Conservation (phyloP, 1,140 invertebrate species). For the Trichogramma pretiosum region DNA sequence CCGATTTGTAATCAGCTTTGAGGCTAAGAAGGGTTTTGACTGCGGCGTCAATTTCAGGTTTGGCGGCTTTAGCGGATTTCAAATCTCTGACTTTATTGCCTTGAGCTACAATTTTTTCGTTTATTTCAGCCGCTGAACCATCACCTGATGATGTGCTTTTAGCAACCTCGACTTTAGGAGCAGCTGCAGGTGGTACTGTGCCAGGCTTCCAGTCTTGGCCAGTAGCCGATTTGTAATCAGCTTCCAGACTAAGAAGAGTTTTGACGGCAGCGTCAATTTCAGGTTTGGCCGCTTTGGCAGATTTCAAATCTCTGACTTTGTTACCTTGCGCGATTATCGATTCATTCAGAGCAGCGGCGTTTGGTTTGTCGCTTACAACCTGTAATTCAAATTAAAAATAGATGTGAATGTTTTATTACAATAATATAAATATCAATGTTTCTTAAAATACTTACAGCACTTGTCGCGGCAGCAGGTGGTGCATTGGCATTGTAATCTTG, state of each 20-base stretch:
- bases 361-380: no score
- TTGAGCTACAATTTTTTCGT: conserved; percentile 49
- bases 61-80: conserved; percentile 59
- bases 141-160: conserved; percentile 47
- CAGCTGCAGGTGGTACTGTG: conserved; percentile 24
- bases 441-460: no score
- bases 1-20: conserved; percentile 59
- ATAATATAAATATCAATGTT: conserved; percentile 7
- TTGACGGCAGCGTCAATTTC: conserved; percentile 59
- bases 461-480: conserved; percentile 51
- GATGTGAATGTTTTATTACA: no score
- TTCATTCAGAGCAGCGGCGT: no score
- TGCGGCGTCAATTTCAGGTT: conserved; percentile 50
- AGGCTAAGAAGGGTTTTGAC: conserved; percentile 56
- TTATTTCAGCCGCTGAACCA: conserved; percentile 8
- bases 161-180: conserved; percentile 58
- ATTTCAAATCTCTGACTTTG: conserved; percentile 61
- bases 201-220: conserved; percentile 58
- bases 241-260: conserved; percentile 58
- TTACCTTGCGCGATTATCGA: conserved; percentile 57
- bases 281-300: conserved; percentile 42
- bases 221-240: conserved; percentile 56
- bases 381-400: conserved; percentile 19
- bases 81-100: conserved; percentile 64
- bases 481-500: conserved; percentile 52